Conservation (phyloP, 2,113 vertebrate species). For the Erythrocercus mccallii region DNA sequence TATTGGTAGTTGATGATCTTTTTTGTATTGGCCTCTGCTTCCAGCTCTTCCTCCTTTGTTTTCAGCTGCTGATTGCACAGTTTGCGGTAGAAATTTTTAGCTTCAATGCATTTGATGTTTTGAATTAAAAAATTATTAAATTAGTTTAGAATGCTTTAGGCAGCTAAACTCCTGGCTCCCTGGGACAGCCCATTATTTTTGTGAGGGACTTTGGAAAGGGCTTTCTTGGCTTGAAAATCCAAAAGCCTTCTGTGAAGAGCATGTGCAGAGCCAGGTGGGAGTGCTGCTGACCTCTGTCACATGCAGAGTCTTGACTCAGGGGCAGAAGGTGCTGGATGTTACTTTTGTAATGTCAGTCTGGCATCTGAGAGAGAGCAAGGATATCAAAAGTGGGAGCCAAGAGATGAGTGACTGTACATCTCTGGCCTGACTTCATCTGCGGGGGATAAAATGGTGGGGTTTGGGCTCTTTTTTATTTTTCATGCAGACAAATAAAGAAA, state of each 20-base stretch:
- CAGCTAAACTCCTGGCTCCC: neutral
- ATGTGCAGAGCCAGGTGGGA: neutral
- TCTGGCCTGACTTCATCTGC: neutral
- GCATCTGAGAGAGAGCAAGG: neutral
- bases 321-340: neutral
- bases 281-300: neutral
- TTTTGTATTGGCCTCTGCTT: neutral
- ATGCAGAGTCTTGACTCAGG: accelerated
- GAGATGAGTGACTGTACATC: neutral
- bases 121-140: neutral
- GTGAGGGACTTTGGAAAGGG: neutral
- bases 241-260: neutral
- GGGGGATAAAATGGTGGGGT: neutral
- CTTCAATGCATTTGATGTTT: neutral
- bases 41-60: neutral
- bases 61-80: neutral
- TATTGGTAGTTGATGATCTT: neutral
- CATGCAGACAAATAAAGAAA: neutral
- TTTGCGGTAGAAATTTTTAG: neutral
- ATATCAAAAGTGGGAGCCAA: neutral
- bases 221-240: neutral
- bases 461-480: neutral
- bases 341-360: neutral
- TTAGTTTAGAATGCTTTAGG: neutral
- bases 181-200: neutral